A percentile compares a stretch with the other conserved stretches of the same genome.
These are phyloP conservation scores for Tapera naevia DNA, from an alignment of 2,797 vertebrate genomes.

Conservation along the genomic window DNA sequence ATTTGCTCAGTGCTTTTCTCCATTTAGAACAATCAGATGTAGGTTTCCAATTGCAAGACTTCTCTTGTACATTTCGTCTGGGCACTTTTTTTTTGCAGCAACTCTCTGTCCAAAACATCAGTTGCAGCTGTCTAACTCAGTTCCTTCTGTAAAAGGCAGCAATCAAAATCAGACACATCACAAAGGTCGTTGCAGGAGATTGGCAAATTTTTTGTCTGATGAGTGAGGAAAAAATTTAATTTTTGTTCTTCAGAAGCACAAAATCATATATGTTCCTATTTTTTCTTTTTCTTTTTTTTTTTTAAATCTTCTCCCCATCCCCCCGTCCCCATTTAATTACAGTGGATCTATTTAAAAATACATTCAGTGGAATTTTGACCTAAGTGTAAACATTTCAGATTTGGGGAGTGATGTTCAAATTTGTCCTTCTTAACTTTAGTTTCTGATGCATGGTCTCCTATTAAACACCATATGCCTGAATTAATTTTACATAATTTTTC, in stretches of 20 bases:
- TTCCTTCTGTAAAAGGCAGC: not conserved
- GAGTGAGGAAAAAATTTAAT: not conserved
- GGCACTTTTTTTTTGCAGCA: not conserved
- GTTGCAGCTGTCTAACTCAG: not conserved
- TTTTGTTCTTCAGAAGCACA: not conserved
- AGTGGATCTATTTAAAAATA: not conserved
- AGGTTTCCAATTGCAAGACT: not conserved
- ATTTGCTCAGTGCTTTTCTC: not conserved
- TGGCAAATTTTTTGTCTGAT: not conserved
- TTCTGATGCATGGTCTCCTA: not conserved
- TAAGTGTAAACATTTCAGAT: not conserved
- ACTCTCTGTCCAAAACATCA: not conserved
- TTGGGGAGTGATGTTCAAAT: not conserved
- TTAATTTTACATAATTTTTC: not conserved
- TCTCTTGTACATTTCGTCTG: not conserved
- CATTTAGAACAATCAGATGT: not conserved
- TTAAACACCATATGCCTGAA: not conserved
- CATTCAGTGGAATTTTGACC: not conserved
- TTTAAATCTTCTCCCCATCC: too few species aligned
- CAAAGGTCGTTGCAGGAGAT: not conserved
- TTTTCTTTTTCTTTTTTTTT: not conserved
- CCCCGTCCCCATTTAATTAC: not conserved
- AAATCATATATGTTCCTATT: not conserved
- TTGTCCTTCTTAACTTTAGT: not conserved
- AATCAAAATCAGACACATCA: constrained; percentile 9